Evolutionary conservation across 2,113 vertebrate genomes (phyloP), one percentile per base, ranked within the genome.

Genomic region (Panurus biarmicus): DNA sequence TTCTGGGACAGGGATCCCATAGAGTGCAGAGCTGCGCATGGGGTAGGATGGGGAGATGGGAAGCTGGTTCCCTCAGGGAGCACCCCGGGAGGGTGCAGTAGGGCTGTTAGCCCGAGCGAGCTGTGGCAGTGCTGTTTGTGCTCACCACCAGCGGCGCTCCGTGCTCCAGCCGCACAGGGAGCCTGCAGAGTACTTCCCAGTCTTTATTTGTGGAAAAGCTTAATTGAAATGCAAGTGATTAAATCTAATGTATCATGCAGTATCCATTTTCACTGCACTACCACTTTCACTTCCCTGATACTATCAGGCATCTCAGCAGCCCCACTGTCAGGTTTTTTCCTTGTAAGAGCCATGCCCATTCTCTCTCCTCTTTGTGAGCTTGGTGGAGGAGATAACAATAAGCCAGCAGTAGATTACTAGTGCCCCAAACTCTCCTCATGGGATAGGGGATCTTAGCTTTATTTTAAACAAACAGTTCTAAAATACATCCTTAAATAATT

Each of bases 141-240:
- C 89, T 87, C 89, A 79, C 78, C 25, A 23, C 78, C 83, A 29
- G 23, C 7, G 3, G 67, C 20, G 5, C 91, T 89, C 3, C 22
- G 77, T 1, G n/a, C 91, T 83, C 89, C 85, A 40, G 73, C 82
- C 58, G 10, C 4, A 6, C 50, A 1, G 90, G 92, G 93, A 93
- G 79, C 71, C 88, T 65, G 74, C 79, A 19, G 67, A 90, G 92
- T 42, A 33, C 92, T 90, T 91, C 82, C 90, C 91, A 87, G 48
- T 51, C 83, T 90, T 96, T 91, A 94, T 92, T 92, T 95, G 93
- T 93, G 90, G 90, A 96, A 95, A 97, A 94, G 91, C 93, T 94
- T 97, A 95, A 96, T 96, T 97, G 95, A 97, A 96, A 95, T 95
- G 92, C 92, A 96, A 97, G 93, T 96, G 95, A 94, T 96, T 97